phyloP scores from a whole-genome alignment of 2,113 vertebrate species.

The Catharus fuscescens region DNA sequence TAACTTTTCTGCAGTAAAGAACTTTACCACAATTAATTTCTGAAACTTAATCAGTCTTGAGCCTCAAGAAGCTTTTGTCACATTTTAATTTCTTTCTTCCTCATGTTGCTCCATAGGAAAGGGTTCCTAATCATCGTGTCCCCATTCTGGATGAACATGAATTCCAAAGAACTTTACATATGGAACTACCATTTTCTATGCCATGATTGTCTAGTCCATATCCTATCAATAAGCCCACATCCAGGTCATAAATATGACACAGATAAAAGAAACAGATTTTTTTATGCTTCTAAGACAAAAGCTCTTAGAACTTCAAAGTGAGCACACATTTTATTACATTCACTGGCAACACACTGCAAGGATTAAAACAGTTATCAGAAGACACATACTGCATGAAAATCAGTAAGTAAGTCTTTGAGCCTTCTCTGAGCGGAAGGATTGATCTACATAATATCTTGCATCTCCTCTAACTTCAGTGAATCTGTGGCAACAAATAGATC shows the following conservation, averaged over 20 bases:
- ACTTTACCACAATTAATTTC: slow-evolving; percentile 82
- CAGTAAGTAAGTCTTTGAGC: neutral
- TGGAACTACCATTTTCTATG: neutral
- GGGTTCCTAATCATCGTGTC: neutral
- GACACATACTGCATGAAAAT: neutral
- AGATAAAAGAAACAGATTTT: neutral
- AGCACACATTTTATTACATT: neutral
- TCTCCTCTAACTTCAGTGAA: neutral
- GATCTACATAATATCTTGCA: neutral
- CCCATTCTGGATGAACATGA: slow-evolving; percentile 70
- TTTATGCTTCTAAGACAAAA: neutral
- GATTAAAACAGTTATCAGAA: neutral
- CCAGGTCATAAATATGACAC: neutral
- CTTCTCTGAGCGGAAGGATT: neutral
- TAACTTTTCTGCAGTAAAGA: slow-evolving; percentile 83
- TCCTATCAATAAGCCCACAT: neutral
- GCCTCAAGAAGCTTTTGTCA: slow-evolving; percentile 51
- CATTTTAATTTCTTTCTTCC: neutral
- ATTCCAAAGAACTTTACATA: slow-evolving; percentile 76
- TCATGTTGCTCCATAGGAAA: neutral
- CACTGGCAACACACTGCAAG: neutral
- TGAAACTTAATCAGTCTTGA: slow-evolving; percentile 75
- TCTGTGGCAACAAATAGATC: neutral
- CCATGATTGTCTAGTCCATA: neutral
- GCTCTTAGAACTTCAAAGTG: neutral